phyloP scores from a whole-genome alignment of 1,140 invertebrate genomes.

The Rhyzopertha dominica region DNA sequence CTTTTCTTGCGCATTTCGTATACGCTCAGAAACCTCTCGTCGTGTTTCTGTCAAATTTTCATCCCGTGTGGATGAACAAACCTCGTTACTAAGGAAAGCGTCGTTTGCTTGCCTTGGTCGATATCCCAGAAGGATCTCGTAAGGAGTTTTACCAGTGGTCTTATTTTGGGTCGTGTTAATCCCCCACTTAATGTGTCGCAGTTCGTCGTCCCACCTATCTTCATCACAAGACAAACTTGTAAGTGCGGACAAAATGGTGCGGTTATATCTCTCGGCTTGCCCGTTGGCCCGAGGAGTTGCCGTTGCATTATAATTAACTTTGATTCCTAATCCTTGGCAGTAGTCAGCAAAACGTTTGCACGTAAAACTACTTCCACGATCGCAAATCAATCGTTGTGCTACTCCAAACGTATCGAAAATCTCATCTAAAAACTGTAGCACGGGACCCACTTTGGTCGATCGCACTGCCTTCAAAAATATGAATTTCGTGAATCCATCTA shows the following conservation, averaged over 20 bases:
- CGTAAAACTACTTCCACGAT: slow-evolving; percentile 37
- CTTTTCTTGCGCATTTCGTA: slow-evolving; percentile 7
- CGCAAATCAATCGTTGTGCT: slow-evolving; percentile 32
- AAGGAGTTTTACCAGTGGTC: slow-evolving; percentile 7
- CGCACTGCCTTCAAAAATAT: too few relatives aligned
- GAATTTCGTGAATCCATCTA: too few relatives aligned
- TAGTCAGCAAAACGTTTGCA: slow-evolving; percentile 20
- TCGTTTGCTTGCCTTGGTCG: slow-evolving; percentile 1
- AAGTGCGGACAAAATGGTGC: slow-evolving; percentile 29
- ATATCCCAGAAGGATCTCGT: slow-evolving; percentile 12
- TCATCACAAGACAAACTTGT: slow-evolving; percentile 21
- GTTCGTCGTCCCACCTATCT: slow-evolving; percentile 25
- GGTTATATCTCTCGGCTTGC: slow-evolving; percentile 36
- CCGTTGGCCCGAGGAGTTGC: slow-evolving; percentile 41
- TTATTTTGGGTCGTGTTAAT: slow-evolving; percentile 25
- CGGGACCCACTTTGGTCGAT: too few relatives aligned
- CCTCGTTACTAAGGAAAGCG: slow-evolving; percentile 3
- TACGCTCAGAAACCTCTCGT: slow-evolving; percentile 1
- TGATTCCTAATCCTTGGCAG: slow-evolving; percentile 27
- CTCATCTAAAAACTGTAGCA: too few relatives aligned
- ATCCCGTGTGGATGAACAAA: too few relatives aligned
- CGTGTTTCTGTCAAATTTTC: slow-evolving; percentile 1
- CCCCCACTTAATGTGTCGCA: slow-evolving; percentile 28
- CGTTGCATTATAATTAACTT: slow-evolving; percentile 35
- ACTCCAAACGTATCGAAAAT: too few relatives aligned